phyloP scores from a whole-genome alignment of 2,888 invertebrate species.

The Allacma fusca region DNA sequence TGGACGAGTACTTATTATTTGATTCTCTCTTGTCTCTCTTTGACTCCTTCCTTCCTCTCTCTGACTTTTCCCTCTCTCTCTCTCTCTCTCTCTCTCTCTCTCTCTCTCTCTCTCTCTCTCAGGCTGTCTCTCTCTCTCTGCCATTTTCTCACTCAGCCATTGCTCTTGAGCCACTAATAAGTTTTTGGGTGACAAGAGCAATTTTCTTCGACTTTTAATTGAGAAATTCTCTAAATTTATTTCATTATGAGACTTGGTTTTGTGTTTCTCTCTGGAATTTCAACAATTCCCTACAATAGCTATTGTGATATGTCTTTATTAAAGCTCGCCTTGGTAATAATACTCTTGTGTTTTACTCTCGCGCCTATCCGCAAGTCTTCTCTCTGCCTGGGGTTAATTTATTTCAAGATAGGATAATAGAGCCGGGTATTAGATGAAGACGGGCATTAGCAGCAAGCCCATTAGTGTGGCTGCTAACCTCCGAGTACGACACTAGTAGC shows the following conservation, averaged over 20 bases:
- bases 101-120: not conserved
- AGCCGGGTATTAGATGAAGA: too few species aligned
- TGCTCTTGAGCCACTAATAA: slow-evolving; percentile 20
- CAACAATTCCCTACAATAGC: slow-evolving; percentile 15
- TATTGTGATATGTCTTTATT: slow-evolving; percentile 30
- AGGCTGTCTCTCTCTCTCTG: too few species aligned
- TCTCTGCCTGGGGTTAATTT: not conserved
- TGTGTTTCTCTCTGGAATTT: slow-evolving; percentile 30
- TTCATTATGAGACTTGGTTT: slow-evolving; percentile 31
- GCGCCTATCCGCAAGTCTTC: not conserved
- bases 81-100: not conserved
- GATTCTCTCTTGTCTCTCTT: slow-evolving; percentile 6
- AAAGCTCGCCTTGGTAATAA: not conserved
- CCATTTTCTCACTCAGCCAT: too few species aligned
- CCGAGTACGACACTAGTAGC: too few species aligned
- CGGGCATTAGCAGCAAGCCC: too few species aligned
- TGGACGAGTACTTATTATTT: slow-evolving; percentile 23
- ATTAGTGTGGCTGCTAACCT: too few species aligned
- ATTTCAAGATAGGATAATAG: too few species aligned
- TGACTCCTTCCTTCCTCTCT: slow-evolving; percentile 13
- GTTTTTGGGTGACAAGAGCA: slow-evolving; percentile 27
- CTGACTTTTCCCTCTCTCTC: not conserved
- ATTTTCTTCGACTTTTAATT: slow-evolving; percentile 30
- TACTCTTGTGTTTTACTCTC: too few species aligned
- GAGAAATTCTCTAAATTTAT: slow-evolving; percentile 33